phyloP scores from a whole-genome alignment of 1,140 invertebrate genomes.

The Trachelipus rathkii region DNA sequence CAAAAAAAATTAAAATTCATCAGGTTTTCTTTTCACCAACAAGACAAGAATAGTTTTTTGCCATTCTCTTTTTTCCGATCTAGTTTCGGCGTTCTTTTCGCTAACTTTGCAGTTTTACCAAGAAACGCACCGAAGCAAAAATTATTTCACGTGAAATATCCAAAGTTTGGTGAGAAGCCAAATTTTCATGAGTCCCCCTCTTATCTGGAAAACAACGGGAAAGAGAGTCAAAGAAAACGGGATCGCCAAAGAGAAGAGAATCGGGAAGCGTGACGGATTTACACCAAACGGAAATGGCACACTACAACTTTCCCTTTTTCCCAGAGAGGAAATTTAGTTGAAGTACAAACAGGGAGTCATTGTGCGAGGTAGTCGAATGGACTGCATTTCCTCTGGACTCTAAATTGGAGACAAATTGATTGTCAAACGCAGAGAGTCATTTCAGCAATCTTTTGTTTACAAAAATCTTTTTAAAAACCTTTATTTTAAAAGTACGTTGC shows the following conservation, averaged over 20 bases:
- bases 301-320: not conserved
- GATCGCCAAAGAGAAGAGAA: not conserved
- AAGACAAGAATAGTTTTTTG: not conserved
- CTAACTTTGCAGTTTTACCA: not conserved
- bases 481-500: no score
- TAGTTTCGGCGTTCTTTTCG: not conserved
- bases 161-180: not conserved
- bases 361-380: not conserved
- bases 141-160: slow-evolving; percentile 1
- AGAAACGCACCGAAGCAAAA: not conserved
- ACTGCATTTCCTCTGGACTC: not conserved
- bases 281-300: not conserved
- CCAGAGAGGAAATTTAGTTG: not conserved
- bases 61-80: not conserved
- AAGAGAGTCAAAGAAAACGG: not conserved
- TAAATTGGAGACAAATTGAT: not conserved
- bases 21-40: not conserved
- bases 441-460: not conserved
- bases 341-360: not conserved
- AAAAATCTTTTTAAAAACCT: not conserved
- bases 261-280: not conserved
- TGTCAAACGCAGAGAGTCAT: not conserved
- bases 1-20: not conserved
- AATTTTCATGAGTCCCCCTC: not conserved
- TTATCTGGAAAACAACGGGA: no score